Base-by-base conservation (phyloP, 1,140 invertebrate genomes). In the Adoxophyes honmai region DNA sequence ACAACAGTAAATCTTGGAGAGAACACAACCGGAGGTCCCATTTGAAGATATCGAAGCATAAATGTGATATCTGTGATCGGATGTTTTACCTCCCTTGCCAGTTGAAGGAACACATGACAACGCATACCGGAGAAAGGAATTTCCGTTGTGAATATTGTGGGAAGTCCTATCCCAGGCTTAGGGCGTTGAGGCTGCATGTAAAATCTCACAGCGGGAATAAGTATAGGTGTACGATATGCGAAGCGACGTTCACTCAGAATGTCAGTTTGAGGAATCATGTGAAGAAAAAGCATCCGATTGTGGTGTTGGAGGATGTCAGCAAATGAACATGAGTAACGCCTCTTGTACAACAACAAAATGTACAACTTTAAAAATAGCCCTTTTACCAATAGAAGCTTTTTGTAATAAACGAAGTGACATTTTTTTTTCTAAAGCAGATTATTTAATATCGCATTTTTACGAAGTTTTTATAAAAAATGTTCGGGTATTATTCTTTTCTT, bases 241-340 rank as follows among this genome's bases (percentile, higher is more conserved):
- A 64, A 11, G 75, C 82, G 0, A 61, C 77, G 0, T 86, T 82
- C 28, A 79, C 78, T 0, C 80, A 86, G 38, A 83, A 79, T 38
- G 60, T 74, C 3, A 79, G 75, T 68, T 62, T 87, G 52, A 83
- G 75, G 37, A 83, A 78, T 61, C 84, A 87, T 58, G 62, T 85
- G 34, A 81, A 81, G 16, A 61, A 71, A 10, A 77, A 82, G n/a
- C 84, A 87, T 56, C 71, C 74, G 53, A 64, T 34, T 36, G 55
- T 78, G 35, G 70, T 76, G 28, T 33, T 59, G 14, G 55, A 55
- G 11, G 8, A 0, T 15, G 52, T 37, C 14, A 36, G 38, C 8
- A 52, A 59, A 48, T 60, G 59, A 72, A 57, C 16, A 63, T 4
- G 21, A n/a, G n/a, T n/a, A n/a, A n/a, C n/a, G n/a, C n/a, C n/a